phyloP scores from a whole-genome alignment of 2,113 vertebrate species.

The Thalassoma bifasciatum region DNA sequence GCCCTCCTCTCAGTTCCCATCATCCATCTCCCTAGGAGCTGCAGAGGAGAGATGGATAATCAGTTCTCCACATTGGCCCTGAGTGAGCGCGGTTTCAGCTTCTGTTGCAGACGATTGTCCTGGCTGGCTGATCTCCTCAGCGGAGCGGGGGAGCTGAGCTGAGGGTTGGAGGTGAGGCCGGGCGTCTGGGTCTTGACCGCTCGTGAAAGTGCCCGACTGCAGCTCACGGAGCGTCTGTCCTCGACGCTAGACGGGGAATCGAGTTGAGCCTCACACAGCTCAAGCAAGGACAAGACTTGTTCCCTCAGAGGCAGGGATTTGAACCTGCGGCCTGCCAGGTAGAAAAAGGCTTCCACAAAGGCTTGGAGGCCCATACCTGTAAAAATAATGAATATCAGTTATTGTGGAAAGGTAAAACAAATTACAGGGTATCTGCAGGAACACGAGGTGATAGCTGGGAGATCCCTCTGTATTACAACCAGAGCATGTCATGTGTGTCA shows the following conservation, averaged over 20 bases:
- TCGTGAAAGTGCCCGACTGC: conserved; percentile 61
- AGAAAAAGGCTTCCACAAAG: conserved; percentile 93
- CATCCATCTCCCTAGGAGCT: conserved; percentile 1
- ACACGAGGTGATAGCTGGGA: too few relatives aligned
- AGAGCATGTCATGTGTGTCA: too few relatives aligned
- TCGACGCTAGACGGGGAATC: conserved; percentile 72
- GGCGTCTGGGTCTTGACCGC: conserved; percentile 39
- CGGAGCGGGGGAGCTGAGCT: conserved; percentile 32
- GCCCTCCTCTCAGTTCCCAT: conserved; percentile 39
- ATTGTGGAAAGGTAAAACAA: too few relatives aligned
- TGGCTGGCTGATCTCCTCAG: conserved; percentile 64
- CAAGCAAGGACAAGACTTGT: conserved; percentile 86
- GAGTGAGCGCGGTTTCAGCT: conserved; percentile 63
- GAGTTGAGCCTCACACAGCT: conserved; percentile 89
- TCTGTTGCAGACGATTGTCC: conserved; percentile 64
- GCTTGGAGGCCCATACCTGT: conserved; percentile 95
- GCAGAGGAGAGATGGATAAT: conserved; percentile 20
- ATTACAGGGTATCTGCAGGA: too few relatives aligned
- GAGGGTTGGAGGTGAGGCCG: conserved; percentile 33
- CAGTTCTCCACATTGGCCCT: conserved; percentile 76
- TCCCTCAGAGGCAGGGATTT: conserved; percentile 84
- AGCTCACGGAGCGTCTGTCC: conserved; percentile 83
- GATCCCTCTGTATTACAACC: too few relatives aligned
- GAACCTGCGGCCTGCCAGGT: conserved; percentile 90
- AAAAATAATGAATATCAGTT: background rate